Base-by-base conservation (phyloP, 2,113 vertebrate genomes). In the Rhynchopsitta pachyrhyncha region DNA sequence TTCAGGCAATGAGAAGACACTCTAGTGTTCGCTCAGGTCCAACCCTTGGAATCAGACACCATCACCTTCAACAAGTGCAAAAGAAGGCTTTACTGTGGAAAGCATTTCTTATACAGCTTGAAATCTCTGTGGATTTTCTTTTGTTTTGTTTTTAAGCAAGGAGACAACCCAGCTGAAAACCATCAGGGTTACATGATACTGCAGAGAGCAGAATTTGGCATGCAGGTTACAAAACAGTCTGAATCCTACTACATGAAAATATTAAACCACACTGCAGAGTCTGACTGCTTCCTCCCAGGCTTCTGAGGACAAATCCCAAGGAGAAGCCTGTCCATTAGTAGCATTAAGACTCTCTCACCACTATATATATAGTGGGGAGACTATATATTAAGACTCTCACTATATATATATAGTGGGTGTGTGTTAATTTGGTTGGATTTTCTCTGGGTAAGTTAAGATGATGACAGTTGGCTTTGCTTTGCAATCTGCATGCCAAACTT, bases 331-430 rank as follows among this genome's bases (percentile, higher is more conserved):
- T n/a, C 53, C 37, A 3, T 9, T 37, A 35, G 24, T 18, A 67
- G 53, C 49, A 69, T 35, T 0, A 1, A 82, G 7, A 60, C 11
- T 39, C 7, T n/a, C 17, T 25, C 12, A 24, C 15, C 6, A 1
- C 4, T 44, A 4, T 39, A 33, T 18, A 5, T 17, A 17, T 16
- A 35, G 6, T 37, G 29, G 23, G 15, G 42, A 18, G 8, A 44
- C 42, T 4, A 44, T 44, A 44, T 44, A 44, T 44, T 44, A 44
- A 44, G 42, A 44, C 42, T 44, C 42, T 44, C 44, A 44, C 44
- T 28, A 3, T 24, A 4, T 39, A 33, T 18, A 4, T 17, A 17
- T 16, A 35, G 6, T 33, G 29, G 27, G 17, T 46, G 11, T 53
- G 18, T 35, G 73, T 68, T 23, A 24, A 39, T 85, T 57, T 4